Conservation (phyloP, 2,888 invertebrate genomes). For the Microplitis manilae region DNA sequence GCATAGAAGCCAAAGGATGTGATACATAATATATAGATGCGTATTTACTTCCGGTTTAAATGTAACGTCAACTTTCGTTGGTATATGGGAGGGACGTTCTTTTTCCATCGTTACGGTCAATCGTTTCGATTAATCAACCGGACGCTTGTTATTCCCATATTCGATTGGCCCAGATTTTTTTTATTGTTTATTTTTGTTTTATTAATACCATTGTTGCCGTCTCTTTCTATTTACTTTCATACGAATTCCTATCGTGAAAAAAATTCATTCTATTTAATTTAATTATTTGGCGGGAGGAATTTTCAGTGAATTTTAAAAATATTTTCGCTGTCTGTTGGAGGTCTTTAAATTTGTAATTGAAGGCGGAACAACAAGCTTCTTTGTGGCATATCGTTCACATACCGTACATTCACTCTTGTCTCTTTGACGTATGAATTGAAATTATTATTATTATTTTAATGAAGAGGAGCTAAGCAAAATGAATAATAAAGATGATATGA, state of each 20-base stretch:
- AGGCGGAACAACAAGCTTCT: slow-evolving; percentile 29
- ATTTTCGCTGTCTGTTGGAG: neutral
- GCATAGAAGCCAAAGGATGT: neutral
- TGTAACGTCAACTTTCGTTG: slow-evolving; percentile 10
- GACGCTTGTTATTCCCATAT: slow-evolving; percentile 45
- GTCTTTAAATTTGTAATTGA: slow-evolving; percentile 17
- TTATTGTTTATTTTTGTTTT: neutral
- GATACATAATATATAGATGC: neutral
- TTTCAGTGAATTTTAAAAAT: slow-evolving; percentile 14
- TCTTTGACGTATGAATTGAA: neutral
- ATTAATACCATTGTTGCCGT: neutral
- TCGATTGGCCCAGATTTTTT: slow-evolving; percentile 33
- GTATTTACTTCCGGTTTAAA: slow-evolving; percentile 17
- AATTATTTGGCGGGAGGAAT: neutral
- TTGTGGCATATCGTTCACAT: slow-evolving; percentile 20
- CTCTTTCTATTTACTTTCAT: neutral
- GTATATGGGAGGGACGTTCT: slow-evolving; percentile 46
- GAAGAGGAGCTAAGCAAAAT: neutral
- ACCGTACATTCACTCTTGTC: neutral
- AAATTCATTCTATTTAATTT: neutral
- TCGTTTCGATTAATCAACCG: slow-evolving; percentile 49
- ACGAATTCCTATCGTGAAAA: too few relatives aligned
- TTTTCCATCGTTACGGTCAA: slow-evolving; percentile 51
- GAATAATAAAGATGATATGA: neutral
- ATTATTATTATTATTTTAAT: neutral